Base-by-base conservation (phyloP, 2,797 vertebrate genomes). In the Ataeniobius toweri region DNA sequence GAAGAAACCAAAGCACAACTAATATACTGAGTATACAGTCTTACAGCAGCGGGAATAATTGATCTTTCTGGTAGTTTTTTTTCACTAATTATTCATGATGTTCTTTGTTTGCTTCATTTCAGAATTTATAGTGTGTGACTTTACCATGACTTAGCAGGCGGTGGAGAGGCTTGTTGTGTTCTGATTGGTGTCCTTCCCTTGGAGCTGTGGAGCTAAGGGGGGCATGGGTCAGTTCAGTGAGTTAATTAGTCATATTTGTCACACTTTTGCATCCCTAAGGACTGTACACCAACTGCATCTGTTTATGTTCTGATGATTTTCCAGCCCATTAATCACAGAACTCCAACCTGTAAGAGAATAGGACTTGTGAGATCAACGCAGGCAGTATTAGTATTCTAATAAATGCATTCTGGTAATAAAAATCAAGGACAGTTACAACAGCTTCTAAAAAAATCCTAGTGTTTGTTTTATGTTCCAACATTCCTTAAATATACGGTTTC, bases 171-270 rank as follows among this genome's bases (percentile, higher is more conserved):
- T 58, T 39, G 71, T 46, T 83, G 68, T 76, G 51, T 83, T 89
- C 83, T 88, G 83, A 87, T 84, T 84, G 77, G 65, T 87, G 67
- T 46, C 36, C 71, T 79, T 36, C 16, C 50, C 56, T 86, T 71
- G 69, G 76, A 86, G 80, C 77, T 44, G 26, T 68, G 68, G 79
- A 74, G 69, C 79, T 80, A 63, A 84, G 76, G 13, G 80, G 77
- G 86, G 85, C 86, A 74, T 20, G 78, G 86, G 83, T 92, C 82
- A 84, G 83, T 84, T 87, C 85, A 82, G 56, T 16, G 77, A 88
- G 87, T 92, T 92, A 93, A 93, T 94, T 92, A 91, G 78, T 81
- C 72, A 75, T 76, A 91, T 90, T 91, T 91, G 80, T 91, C 85
- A 89, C 83, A 69, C 81, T 85, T 83, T 84, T 77, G 81, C 41